phyloP scores from a whole-genome alignment of 2,113 vertebrate genomes.

The Caretta caretta region DNA sequence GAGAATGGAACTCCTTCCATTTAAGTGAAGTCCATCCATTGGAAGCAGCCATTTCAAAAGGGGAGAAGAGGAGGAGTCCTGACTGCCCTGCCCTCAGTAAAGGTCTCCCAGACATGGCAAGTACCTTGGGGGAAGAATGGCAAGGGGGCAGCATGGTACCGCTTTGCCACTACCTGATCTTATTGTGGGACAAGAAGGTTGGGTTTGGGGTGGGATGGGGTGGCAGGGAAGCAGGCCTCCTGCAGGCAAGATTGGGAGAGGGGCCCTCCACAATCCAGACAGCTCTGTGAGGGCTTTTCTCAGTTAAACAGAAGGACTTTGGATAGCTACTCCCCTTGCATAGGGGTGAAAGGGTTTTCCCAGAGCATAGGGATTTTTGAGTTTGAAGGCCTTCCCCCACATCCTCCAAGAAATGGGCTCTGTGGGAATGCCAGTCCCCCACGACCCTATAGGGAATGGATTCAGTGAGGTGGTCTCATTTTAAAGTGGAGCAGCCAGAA shows the following conservation, averaged over 20 bases:
- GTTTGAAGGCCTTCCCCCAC: rapidly evolving
- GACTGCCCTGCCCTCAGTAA: background rate
- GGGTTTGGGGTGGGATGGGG: background rate
- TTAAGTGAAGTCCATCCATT: background rate
- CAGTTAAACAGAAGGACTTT: background rate
- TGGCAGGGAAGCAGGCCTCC: background rate
- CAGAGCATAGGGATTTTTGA: background rate
- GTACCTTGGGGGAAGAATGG: background rate
- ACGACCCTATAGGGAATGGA: background rate
- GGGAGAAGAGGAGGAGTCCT: background rate
- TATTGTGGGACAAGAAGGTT: background rate
- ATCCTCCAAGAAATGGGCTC: rapidly evolving
- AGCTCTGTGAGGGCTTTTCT: rapidly evolving
- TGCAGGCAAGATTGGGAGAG: background rate
- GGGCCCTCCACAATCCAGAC: rapidly evolving
- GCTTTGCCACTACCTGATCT: background rate
- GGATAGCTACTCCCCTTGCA: background rate
- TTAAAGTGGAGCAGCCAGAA: background rate
- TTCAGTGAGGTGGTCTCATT: background rate
- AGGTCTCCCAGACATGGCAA: background rate
- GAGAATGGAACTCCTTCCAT: background rate
- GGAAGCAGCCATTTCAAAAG: background rate
- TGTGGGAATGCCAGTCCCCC: rapidly evolving
- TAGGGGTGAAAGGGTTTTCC: rapidly evolving
- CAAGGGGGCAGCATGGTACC: background rate